Evolutionary conservation across 2,888 invertebrate genomes (phyloP).

Genomic region (Parnassius orleans): DNA sequence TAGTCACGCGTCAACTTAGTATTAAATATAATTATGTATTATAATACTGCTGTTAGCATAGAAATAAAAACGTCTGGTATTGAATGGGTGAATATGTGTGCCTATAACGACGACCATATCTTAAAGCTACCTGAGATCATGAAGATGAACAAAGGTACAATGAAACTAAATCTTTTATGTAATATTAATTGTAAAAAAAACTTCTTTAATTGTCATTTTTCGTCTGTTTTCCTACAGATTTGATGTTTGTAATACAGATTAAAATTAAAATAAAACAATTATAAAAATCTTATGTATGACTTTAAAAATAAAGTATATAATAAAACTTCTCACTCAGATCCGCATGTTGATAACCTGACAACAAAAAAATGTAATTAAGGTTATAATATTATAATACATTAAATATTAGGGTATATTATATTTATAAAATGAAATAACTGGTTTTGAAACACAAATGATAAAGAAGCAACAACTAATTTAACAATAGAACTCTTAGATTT

Average conservation of each 20-base stretch:
- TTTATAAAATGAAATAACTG: too few species aligned
- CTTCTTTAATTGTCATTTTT: too few species aligned
- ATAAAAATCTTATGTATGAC: background rate
- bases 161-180: background rate
- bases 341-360: conserved; percentile 35
- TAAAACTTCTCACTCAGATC: conserved; percentile 34
- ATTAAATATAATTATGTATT: conserved; percentile 71
- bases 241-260: background rate
- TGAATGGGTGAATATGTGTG: conserved; percentile 18
- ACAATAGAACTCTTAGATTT: too few species aligned
- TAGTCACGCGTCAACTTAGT: conserved; percentile 74
- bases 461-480: too few species aligned
- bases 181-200: background rate
- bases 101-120: background rate
- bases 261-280: background rate
- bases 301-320: conserved; percentile 12
- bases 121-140: conserved; percentile 9
- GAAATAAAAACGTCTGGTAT: conserved; percentile 48
- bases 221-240: too few species aligned
- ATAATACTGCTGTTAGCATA: conserved; percentile 66
- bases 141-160: background rate
- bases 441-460: too few species aligned
- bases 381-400: conserved; percentile 7
- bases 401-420: background rate
- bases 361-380: conserved; percentile 31